These are phyloP conservation scores for Yponomeuta sedellus DNA, from an alignment of 2,888 invertebrate genomes.

Conservation along the genomic window DNA sequence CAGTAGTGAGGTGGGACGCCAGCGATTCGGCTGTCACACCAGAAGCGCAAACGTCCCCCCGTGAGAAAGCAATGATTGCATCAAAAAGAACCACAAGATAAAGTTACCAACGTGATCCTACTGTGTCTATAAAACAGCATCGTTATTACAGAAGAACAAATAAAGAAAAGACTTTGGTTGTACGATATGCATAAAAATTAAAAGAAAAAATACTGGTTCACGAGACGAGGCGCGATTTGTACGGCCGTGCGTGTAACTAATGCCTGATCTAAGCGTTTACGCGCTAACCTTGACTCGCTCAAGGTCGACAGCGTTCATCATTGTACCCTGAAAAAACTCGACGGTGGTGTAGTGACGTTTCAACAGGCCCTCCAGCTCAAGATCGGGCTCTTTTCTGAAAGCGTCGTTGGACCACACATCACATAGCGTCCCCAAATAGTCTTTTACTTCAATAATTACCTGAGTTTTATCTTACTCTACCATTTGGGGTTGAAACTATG, in stretches of 20 bases:
- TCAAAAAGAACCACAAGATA: constrained; percentile 71
- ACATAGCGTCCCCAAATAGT: constrained; percentile 30
- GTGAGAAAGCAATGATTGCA: constrained; percentile 73
- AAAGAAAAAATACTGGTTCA: constrained; percentile 59
- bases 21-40: constrained; percentile 30
- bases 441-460: neutral
- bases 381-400: constrained; percentile 99
- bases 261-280: constrained; percentile 69
- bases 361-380: constrained; percentile 99
- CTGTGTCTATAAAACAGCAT: constrained; percentile 73
- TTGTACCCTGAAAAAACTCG: constrained; percentile 99
- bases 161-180: constrained; percentile 53
- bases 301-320: constrained; percentile 99
- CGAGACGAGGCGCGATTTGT: constrained; percentile 67
- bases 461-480: neutral
- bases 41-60: constrained; percentile 49
- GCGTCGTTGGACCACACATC: constrained; percentile 64
- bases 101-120: constrained; percentile 74
- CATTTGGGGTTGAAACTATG: no score
- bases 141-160: constrained; percentile 60
- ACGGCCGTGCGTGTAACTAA: constrained; percentile 75
- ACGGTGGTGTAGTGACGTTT: constrained; percentile 99
- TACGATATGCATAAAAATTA: constrained; percentile 68
- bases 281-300: constrained; percentile 98
- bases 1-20: constrained; percentile 58